A percentile compares a stretch with the other conserved stretches of the same genome.
These are phyloP conservation scores for Oscheius sp. DNA, from an alignment of 1,140 invertebrate genomes.

Conservation along the genomic window DNA sequence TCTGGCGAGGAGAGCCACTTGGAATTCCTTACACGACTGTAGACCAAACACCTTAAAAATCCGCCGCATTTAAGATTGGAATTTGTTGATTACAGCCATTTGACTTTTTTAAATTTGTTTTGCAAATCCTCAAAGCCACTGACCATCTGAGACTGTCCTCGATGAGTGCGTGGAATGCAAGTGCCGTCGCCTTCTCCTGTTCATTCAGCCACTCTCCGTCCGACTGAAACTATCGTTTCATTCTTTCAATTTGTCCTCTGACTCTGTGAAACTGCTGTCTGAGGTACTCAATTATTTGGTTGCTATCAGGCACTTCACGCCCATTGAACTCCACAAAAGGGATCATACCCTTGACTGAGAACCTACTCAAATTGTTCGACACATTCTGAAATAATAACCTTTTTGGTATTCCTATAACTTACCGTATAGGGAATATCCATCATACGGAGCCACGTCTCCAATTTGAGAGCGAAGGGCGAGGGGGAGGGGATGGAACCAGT, in stretches of 20 bases:
- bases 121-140: too few species aligned
- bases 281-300: conserved; percentile 82
- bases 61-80: too few species aligned
- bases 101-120: too few species aligned
- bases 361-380: conserved; percentile 45
- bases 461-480: conserved; percentile 86
- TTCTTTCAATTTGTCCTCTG: conserved; percentile 25
- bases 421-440: conserved; percentile 88
- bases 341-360: conserved; percentile 71
- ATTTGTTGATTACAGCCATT: too few species aligned
- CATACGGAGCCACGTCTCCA: conserved; percentile 87
- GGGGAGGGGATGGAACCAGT: conserved; percentile 77
- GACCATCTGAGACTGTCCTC: conserved; percentile 75
- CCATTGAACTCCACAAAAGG: conserved; percentile 90
- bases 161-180: conserved; percentile 88
- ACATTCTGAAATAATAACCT: conserved; percentile 55
- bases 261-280: conserved; percentile 78
- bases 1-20: conserved; percentile 39
- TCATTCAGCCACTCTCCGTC: conserved; percentile 67
- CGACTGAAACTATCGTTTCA: neutral
- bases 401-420: too few species aligned
- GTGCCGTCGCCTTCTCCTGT: conserved; percentile 79
- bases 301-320: conserved; percentile 84
- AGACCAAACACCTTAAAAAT: conserved; percentile 31
- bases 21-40: conserved; percentile 36